Evolutionary conservation across 2,113 vertebrate genomes (phyloP).

Genomic region (Eurystomus gularis): DNA sequence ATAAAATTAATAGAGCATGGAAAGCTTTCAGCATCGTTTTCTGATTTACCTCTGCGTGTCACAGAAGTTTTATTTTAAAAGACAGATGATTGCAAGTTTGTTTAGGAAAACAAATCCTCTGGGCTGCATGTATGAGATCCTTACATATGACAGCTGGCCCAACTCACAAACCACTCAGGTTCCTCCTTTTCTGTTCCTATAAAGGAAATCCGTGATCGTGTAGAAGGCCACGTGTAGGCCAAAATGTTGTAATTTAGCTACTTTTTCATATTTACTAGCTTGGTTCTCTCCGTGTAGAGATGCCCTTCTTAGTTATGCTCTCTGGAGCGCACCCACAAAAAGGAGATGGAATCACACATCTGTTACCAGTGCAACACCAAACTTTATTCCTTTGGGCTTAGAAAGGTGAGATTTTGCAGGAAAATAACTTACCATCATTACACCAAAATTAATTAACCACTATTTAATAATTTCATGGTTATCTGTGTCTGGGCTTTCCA

Average conservation of each 20-base stretch:
- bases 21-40: conserved; percentile 38
- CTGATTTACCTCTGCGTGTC: conserved; percentile 35
- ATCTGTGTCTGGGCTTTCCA: not conserved
- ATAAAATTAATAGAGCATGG: conserved; percentile 66
- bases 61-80: conserved; percentile 53
- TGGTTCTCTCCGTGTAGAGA: conserved; percentile 37
- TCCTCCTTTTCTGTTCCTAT: not conserved
- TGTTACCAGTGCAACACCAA: not conserved
- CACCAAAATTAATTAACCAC: not conserved
- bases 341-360: conserved; percentile 51
- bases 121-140: not conserved
- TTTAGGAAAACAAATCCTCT: conserved; percentile 50
- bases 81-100: conserved; percentile 46
- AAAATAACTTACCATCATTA: not conserved
- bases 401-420: conserved; percentile 27
- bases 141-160: not conserved
- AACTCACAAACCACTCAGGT: not conserved
- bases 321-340: conserved; percentile 18
- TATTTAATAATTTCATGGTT: not conserved
- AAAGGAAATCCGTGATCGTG: not conserved
- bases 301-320: conserved; percentile 49
- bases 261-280: not conserved
- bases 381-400: conserved; percentile 41
- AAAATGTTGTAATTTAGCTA: not conserved
- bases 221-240: conserved; percentile 3